Evolutionary conservation across 23 tunicate genomes (phyloP).

Genomic region (Styela plicata): DNA sequence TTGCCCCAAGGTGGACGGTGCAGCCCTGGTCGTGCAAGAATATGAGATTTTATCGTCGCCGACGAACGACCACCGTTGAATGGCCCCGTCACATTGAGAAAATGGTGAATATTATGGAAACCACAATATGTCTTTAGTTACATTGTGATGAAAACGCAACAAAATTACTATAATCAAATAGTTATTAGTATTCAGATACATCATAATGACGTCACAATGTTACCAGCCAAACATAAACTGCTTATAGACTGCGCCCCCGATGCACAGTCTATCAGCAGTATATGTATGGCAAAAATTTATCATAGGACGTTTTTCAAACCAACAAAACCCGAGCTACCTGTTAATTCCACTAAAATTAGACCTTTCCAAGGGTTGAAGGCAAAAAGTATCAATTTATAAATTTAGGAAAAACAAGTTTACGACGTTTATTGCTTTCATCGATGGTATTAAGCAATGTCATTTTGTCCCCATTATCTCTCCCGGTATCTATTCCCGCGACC

Average conservation of each 20-base stretch:
- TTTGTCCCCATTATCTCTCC: background rate
- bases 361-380: too few relatives aligned
- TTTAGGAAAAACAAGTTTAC: background rate
- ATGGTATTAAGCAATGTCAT: background rate
- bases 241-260: too few relatives aligned
- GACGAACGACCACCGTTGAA: background rate
- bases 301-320: too few relatives aligned
- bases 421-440: background rate
- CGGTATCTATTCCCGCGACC: background rate
- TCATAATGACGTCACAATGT: too few relatives aligned
- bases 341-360: too few relatives aligned
- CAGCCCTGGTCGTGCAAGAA: background rate
- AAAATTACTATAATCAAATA: too few relatives aligned
- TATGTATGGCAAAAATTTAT: too few relatives aligned
- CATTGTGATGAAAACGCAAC: background rate
- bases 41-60: background rate
- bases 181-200: too few relatives aligned
- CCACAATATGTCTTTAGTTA: background rate
- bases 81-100: background rate
- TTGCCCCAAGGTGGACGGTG: slow-evolving; percentile 2
- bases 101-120: background rate
- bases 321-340: too few relatives aligned
- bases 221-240: too few relatives aligned
- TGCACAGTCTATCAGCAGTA: too few relatives aligned
- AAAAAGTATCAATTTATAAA: too few relatives aligned